Evolutionary conservation across 2,888 invertebrate genomes (phyloP).

Genomic region (Conops quadrifasciatus): DNA sequence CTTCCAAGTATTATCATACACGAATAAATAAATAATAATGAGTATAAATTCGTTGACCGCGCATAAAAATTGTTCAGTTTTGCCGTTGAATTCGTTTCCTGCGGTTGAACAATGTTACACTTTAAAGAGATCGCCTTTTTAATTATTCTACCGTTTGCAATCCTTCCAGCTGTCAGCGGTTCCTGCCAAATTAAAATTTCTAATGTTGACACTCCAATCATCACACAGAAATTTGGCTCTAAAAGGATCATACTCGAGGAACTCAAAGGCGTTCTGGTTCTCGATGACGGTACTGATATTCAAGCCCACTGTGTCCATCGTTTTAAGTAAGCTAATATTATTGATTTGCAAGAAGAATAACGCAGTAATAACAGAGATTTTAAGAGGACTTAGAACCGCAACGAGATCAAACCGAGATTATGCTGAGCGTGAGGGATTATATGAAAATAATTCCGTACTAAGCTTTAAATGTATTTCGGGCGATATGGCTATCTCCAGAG

Average conservation of each 20-base stretch:
- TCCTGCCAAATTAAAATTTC: not conserved
- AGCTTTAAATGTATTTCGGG: not conserved
- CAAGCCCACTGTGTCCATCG: conserved; percentile 10
- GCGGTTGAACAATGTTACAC: not conserved
- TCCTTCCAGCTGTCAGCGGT: not conserved
- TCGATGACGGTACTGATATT: not conserved
- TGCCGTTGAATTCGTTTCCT: not conserved
- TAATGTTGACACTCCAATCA: not conserved
- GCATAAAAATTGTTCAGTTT: conserved; percentile 1
- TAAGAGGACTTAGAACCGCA: not conserved
- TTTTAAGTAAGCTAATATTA: not conserved
- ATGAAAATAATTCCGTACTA: not conserved
- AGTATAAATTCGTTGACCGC: too few species aligned
- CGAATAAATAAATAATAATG: too few species aligned
- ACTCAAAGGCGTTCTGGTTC: not conserved
- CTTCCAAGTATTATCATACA: too few species aligned
- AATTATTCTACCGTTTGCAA: not conserved
- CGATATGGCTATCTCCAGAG: not conserved
- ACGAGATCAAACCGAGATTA: not conserved
- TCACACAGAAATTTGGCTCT: conserved; percentile 13
- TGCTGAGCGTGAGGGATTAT: not conserved
- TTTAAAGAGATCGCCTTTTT: not conserved
- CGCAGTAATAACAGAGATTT: too few species aligned
- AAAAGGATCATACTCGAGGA: not conserved
- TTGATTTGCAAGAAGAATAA: not conserved